phyloP scores from a whole-genome alignment of 2,797 vertebrate species.

The Ceryle rudis region DNA sequence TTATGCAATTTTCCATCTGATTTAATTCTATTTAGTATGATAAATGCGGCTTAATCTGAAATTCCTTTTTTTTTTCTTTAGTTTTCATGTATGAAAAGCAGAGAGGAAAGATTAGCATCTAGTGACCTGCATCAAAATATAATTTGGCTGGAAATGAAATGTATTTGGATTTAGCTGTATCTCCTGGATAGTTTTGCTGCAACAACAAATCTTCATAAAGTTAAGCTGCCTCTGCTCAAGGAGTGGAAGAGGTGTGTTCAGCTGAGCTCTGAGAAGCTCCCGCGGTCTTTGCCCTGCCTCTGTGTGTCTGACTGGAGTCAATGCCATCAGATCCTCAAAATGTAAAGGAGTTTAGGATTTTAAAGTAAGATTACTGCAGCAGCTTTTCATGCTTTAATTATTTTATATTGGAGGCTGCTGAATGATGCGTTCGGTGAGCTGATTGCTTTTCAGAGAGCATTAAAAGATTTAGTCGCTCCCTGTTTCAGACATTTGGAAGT shows the following conservation, averaged over 20 bases:
- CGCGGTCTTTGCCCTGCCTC: background rate
- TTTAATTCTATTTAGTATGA: slow-evolving; percentile 56
- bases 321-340: slow-evolving; percentile 54
- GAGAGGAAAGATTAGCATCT: slow-evolving; percentile 67
- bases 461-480: slow-evolving; percentile 81
- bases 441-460: slow-evolving; percentile 81
- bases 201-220: slow-evolving; percentile 49
- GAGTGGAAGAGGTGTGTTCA: slow-evolving; percentile 36
- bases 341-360: slow-evolving; percentile 68
- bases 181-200: slow-evolving; percentile 48
- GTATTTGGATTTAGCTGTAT: slow-evolving; percentile 55
- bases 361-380: slow-evolving; percentile 54
- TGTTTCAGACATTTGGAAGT: slow-evolving; percentile 79
- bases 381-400: slow-evolving; percentile 65
- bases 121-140: slow-evolving; percentile 49
- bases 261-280: slow-evolving; percentile 30
- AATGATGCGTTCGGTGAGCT: slow-evolving; percentile 79
- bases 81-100: slow-evolving; percentile 5
- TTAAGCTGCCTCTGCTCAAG: slow-evolving; percentile 60
- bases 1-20: slow-evolving; percentile 55
- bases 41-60: slow-evolving; percentile 38
- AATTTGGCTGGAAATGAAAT: slow-evolving; percentile 47
- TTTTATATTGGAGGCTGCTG: slow-evolving; percentile 75
- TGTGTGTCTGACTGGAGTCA: slow-evolving; percentile 18
- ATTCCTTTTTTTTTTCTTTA: background rate